Evolutionary conservation across 53 echinoderm and acorn worm species (phyloP), one percentile per base, ranked within the genome.

Genomic region (Glandiceps talaboti): DNA sequence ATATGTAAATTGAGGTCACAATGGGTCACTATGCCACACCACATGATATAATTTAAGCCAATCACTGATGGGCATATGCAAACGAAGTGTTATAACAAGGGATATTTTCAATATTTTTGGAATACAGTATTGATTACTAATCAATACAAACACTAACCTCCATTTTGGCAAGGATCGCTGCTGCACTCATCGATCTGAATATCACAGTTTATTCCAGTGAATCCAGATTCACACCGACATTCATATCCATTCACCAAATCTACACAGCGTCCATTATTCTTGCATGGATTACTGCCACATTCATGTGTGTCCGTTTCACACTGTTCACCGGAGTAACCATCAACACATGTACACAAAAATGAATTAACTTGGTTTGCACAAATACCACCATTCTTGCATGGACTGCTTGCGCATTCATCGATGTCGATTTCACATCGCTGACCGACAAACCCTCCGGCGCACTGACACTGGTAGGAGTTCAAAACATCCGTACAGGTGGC

Each of bases 321-420:
- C 0, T 84, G 84, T 0, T 32, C 14, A 0, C 92, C 92, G 76
- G 29, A 73, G 77, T 80, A 89, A 30, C 92, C 92, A 30, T 33
- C 79, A 6, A 85, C 73, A 82, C 99, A 99, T 25, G 72, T 26
- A 77, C 99, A 99, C 31, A 33, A 75, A 74, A 83, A 99, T 28
- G 84, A 85, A 27, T 84, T 82, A 20, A 93, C 76, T 1, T 87
- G 79, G 74, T 99, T 93, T 74, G 82, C 75, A 74, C 99, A 99
- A 10, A 76, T 30, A 14, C 87, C 99, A 20, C 82, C 87, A 75
- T 89, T 80, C 31, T 82, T 32, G 73, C 99, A 99, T 0, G 99
- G 99, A 27, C 76, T 82, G 31, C 91, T 91, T 25, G 84, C 86
- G 29, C 99, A 99, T 81, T 99, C 99, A 64, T 99, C 74, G 32